Evolutionary conservation across 35 echinoderm and acorn worm genomes (phyloP).

Genomic region (Anneissia japonica): DNA sequence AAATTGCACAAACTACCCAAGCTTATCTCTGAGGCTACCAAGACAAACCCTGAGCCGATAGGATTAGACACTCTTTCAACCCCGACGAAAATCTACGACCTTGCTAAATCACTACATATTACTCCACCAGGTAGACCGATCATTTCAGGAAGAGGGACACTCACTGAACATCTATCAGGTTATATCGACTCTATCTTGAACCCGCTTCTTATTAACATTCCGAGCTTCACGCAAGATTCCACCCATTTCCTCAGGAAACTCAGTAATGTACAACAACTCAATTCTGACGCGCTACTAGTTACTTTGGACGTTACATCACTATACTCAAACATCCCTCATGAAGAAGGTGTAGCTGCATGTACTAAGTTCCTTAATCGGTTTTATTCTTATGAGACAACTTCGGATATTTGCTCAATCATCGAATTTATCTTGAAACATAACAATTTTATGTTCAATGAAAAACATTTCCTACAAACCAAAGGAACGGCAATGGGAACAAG

Average conservation of each 20-base stretch:
- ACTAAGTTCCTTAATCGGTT: background rate
- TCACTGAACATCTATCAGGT: background rate
- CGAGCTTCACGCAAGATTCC: background rate
- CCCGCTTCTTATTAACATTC: background rate
- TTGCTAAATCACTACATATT: background rate
- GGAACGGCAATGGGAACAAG: conserved; percentile 32
- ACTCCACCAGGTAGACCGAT: background rate
- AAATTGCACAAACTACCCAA: conserved; percentile 23
- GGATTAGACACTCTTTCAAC: too few relatives aligned
- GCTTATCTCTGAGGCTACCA: too few relatives aligned
- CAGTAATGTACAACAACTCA: background rate
- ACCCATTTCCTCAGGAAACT: background rate
- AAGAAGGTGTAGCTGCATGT: background rate
- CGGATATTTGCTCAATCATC: background rate
- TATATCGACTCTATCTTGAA: background rate
- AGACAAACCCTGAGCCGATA: too few relatives aligned
- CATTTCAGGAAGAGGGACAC: background rate
- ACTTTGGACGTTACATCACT: conserved; percentile 25
- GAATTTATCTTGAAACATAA: conserved; percentile 43
- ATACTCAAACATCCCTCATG: conserved; percentile 26
- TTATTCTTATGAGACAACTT: background rate
- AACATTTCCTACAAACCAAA: conserved; percentile 25
- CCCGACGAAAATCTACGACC: too few relatives aligned
- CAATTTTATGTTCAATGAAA: conserved; percentile 35
- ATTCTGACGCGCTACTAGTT: background rate